phyloP scores from a whole-genome alignment of 2,888 invertebrate genomes.

The Lepidochrysops patricia region DNA sequence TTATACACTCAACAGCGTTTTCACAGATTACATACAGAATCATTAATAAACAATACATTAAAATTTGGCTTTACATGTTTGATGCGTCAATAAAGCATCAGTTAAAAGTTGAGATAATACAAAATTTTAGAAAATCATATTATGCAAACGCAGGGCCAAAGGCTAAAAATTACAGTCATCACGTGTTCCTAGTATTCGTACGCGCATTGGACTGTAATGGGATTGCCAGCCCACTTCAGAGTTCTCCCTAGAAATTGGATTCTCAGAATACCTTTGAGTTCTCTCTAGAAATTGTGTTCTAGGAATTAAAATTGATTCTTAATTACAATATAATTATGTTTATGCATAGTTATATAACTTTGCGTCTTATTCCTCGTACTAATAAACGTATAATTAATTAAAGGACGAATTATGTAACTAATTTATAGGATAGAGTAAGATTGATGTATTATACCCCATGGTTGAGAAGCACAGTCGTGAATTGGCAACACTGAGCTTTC shows the following conservation, averaged over 20 bases:
- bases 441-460: too few relatives aligned
- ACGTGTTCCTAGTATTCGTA: slow-evolving; percentile 14
- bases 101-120: too few relatives aligned
- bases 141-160: background rate
- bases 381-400: background rate
- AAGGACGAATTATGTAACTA: too few relatives aligned
- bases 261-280: background rate
- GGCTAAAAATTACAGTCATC: slow-evolving; percentile 27
- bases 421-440: too few relatives aligned
- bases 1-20: too few relatives aligned
- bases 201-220: background rate
- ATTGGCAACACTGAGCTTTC: slow-evolving; percentile 19
- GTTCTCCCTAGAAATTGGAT: background rate
- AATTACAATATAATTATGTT: background rate
- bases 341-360: background rate
- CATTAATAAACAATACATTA: too few relatives aligned
- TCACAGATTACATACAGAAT: too few relatives aligned
- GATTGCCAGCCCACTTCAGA: background rate
- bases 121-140: too few relatives aligned
- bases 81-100: too few relatives aligned
- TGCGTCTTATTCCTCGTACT: background rate
- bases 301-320: background rate
- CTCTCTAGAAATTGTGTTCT: background rate
- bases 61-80: too few relatives aligned
- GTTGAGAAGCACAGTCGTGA: background rate